Evolutionary conservation across 2,888 invertebrate genomes (phyloP), one percentile per base, ranked within the genome.

Genomic region (Abscondita cerata): DNA sequence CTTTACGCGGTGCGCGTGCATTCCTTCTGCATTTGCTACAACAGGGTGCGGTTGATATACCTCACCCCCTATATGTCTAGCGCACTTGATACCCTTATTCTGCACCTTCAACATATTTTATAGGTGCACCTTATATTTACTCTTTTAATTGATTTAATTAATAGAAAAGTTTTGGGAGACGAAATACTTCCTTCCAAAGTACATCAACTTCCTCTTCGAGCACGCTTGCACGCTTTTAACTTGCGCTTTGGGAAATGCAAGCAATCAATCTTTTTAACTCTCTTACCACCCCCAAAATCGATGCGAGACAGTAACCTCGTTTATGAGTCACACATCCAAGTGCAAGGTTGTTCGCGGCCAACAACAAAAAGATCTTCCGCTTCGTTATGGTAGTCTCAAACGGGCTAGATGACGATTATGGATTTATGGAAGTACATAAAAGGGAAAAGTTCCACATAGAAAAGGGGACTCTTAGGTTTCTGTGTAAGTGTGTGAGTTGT

Each of bases 1-100:
- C 76, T 72, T 72, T 73, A 70, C 76, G 78, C 78, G 78, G 80
- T 82, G 81, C 83, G 64, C 67, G 67, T 69, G 72, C 75, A 75
- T 75, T 75, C 73, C 74, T 67, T 71, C 69, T 75, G 74, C 74
- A 73, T 71, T 67, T 53, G 60, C 36, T 57, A 58, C 74, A 76
- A 73, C 73, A 83, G 83, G 83, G 65, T 78, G 83, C 59, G 58
- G 62, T 62, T 62, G 61, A 62, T 62, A 65, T 62, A 59, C 68
- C 70, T 70, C 71, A 71, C 71, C 68, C 71, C 68, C n/a, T 66
- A 58, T 61, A 55, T 61, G 71, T 71, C 71, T 71, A 66, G 65
- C 60, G 56, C 64, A 60, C 68, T 63, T 63, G 65, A 63, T 68
- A 59, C 60, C 67, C 56, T 67, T 69, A 70, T 66, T 66, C 44